Conservation (phyloP, 1,140 invertebrate genomes). For the Chelonus insularis region DNA sequence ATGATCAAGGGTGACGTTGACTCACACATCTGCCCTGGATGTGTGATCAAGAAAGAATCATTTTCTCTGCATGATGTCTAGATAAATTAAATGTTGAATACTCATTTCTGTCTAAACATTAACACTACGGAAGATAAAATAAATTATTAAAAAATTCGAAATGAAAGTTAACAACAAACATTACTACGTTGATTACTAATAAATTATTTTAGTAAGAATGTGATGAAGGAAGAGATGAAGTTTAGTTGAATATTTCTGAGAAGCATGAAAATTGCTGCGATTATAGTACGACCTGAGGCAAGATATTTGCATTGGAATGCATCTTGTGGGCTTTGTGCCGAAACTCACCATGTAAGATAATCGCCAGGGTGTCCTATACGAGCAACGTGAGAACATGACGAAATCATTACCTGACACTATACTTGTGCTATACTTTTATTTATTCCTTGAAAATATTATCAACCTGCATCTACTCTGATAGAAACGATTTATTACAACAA, state of each 20-base stretch:
- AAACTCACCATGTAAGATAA: slow-evolving; percentile 44
- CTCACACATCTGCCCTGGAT: neutral
- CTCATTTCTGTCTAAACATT: no score
- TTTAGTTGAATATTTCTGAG: slow-evolving; percentile 44
- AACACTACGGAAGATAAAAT: no score
- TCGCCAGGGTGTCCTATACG: slow-evolving; percentile 44
- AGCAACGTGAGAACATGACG: slow-evolving; percentile 42
- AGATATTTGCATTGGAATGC: slow-evolving; percentile 58
- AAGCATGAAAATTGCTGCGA: slow-evolving; percentile 54
- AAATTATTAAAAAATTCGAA: no score
- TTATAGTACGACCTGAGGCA: slow-evolving; percentile 48
- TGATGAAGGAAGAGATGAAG: slow-evolving; percentile 11
- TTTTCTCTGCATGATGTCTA: neutral
- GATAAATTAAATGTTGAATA: no score
- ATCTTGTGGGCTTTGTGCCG: slow-evolving; percentile 37
- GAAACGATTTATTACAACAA: no score
- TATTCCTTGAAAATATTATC: no score
- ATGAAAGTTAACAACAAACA: no score
- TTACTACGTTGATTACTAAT: no score
- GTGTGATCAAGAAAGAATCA: neutral
- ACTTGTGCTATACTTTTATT: no score
- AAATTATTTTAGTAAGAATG: neutral
- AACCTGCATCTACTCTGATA: no score
- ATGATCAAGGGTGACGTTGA: neutral
- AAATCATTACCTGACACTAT: slow-evolving; percentile 21